Base-by-base conservation (phyloP, 2,797 vertebrate genomes). In the Euthynnus affinis region DNA sequence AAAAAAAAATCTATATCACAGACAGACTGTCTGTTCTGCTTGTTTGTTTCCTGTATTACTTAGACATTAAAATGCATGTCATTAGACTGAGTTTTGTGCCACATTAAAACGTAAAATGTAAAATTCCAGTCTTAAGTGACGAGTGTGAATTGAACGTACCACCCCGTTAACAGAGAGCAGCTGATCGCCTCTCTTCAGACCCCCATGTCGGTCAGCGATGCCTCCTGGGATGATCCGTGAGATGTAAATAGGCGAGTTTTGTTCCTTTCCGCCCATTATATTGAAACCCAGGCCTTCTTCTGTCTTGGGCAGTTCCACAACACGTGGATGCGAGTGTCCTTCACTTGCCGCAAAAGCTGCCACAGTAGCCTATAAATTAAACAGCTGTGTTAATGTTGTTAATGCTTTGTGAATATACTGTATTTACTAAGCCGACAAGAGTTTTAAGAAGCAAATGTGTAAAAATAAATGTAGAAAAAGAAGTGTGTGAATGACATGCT, bases 231-330 rank as follows among this genome's bases (percentile, higher is more conserved):
- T 99, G 90, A 99, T 99, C 60, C 98, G 96, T 1, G 98, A 99
- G 91, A 99, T 99, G 84, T 99, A 99, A 85, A 99, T 99, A 0
- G 98, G 98, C 1, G 98, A 99, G 87, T 99, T 99, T 88, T 99
- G 98, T 84, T 99, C 98, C 94, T 99, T 99, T 82, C 98, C 98
- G 56, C 98, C 98, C 98, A 99, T 99, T 71, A 99, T 99, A 89
- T 99, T 99, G 92, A 99, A 99, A 68, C 98, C 98, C 71, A 99
- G 95, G 37, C 98, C 98, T 93, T 99, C 98, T 88, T 99, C 98
- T 0, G 98, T 99, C 95, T 99, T 99, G 20, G 98, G 98, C 6
- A 99, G 95, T 79, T 99, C 98, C 86, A 99, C 98, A 9, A 99
- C 98, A 84, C 98, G 96, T 65, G 98, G 98, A 83, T 99, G 98